Conservation (phyloP, 2,888 invertebrate species). For the Eledone cirrhosa region DNA sequence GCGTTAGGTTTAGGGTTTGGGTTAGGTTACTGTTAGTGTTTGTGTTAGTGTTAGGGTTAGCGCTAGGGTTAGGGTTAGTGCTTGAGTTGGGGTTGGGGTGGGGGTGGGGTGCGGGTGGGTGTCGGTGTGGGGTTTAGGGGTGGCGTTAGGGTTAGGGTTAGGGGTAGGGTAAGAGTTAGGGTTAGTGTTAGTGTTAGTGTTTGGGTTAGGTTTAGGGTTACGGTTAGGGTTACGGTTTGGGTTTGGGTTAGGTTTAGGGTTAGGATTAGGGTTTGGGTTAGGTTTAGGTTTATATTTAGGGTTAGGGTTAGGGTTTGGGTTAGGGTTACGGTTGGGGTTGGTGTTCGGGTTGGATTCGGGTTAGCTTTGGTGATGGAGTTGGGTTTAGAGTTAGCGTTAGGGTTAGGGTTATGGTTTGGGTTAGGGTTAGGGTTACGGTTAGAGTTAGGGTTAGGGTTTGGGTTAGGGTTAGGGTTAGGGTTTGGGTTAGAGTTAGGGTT, state of each 20-base stretch:
- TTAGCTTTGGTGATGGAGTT: not conserved
- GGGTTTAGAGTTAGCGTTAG: not conserved
- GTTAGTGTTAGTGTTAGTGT: not conserved
- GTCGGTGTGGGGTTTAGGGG: not conserved
- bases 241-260: not conserved
- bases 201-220: not conserved
- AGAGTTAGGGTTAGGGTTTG: too few species aligned
- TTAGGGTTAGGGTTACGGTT: too few species aligned
- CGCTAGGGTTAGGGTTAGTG: too few species aligned
- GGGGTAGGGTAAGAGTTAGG: not conserved
- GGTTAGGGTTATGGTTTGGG: conserved; percentile 6
- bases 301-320: conserved; percentile 1
- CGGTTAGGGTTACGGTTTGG: not conserved
- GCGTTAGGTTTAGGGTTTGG: too few species aligned
- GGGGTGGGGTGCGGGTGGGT: too few species aligned
- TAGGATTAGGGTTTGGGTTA: not conserved
- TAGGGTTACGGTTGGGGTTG: not conserved
- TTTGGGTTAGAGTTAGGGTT: too few species aligned
- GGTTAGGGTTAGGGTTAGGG: too few species aligned
- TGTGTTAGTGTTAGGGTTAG: too few species aligned
- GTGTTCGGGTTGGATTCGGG: not conserved
- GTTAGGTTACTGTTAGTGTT: too few species aligned
- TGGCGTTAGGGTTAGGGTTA: not conserved
- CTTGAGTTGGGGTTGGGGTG: too few species aligned
- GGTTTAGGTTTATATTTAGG: not conserved